phyloP scores from a whole-genome alignment of 2,888 invertebrate species.

The Drosophila ezoana region DNA sequence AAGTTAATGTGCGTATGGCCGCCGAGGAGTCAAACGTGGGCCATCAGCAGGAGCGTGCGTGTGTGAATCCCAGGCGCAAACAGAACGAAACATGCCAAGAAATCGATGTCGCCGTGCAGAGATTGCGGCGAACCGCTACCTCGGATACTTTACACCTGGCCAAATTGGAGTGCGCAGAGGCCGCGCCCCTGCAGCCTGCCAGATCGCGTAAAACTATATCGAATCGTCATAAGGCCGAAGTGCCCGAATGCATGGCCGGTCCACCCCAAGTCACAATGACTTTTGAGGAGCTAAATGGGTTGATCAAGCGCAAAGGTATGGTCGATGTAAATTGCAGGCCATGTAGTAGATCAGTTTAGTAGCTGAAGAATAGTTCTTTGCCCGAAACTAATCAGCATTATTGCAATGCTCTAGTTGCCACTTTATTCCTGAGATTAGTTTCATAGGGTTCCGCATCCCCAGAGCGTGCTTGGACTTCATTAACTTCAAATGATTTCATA shows the following conservation, averaged over 20 bases:
- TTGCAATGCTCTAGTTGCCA: constrained; percentile 28
- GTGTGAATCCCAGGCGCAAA: constrained; percentile 13
- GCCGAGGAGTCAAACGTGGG: constrained; percentile 8
- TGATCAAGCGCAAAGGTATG: constrained; percentile 71
- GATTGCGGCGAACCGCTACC: constrained; percentile 30
- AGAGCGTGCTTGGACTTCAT: constrained; percentile 56
- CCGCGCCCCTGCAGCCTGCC: constrained; percentile 31
- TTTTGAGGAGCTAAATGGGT: constrained; percentile 68
- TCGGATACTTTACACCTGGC: constrained; percentile 37
- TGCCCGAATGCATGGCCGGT: constrained; percentile 31
- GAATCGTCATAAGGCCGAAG: constrained; percentile 23
- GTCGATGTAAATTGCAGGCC: neutral
- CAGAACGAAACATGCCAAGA: constrained; percentile 38
- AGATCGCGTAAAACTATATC: constrained; percentile 10
- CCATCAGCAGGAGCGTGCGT: constrained; percentile 7
- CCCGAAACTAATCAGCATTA: neutral
- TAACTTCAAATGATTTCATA: constrained; percentile 48
- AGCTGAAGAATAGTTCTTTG: too few species aligned
- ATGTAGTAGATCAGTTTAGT: constrained; percentile 1
- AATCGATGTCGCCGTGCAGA: constrained; percentile 43
- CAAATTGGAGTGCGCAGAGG: constrained; percentile 54
- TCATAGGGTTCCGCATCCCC: constrained; percentile 28
- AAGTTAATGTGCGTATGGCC: constrained; percentile 21
- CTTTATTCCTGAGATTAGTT: constrained; percentile 4
- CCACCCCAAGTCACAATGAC: constrained; percentile 43